Evolutionary conservation across 2,113 vertebrate genomes (phyloP).

Genomic region (Scopus umbretta): DNA sequence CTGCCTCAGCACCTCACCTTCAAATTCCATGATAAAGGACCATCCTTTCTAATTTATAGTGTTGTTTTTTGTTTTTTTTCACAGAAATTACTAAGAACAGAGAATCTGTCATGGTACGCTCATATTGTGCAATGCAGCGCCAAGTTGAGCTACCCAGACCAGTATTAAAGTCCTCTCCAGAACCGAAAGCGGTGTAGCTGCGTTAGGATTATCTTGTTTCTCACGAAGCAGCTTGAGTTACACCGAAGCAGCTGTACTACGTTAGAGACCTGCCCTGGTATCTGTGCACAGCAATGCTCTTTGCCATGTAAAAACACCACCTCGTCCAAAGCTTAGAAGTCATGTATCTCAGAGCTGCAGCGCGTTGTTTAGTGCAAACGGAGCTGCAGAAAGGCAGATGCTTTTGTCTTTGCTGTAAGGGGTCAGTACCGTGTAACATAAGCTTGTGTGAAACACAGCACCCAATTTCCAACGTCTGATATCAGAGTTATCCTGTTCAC

Average conservation of each 20-base stretch:
- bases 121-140: background rate
- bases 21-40: background rate
- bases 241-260: background rate
- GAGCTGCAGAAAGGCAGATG: background rate
- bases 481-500: background rate
- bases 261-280: background rate
- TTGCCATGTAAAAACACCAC: background rate
- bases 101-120: accelerated
- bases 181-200: background rate
- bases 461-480: background rate
- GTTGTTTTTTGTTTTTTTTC: too few species aligned
- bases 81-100: background rate
- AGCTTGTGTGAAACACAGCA: background rate
- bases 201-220: background rate
- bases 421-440: accelerated
- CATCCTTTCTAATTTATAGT: accelerated
- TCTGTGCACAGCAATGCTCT: background rate
- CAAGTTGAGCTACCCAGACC: background rate
- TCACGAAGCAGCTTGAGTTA: background rate
- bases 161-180: background rate
- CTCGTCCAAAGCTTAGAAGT: background rate
- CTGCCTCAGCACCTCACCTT: background rate
- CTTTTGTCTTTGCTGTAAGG: background rate
- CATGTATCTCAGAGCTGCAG: background rate
- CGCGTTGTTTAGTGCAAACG: background rate